Evolutionary conservation across 2,797 vertebrate genomes (phyloP).

Genomic region (Myotis vivesi): DNA sequence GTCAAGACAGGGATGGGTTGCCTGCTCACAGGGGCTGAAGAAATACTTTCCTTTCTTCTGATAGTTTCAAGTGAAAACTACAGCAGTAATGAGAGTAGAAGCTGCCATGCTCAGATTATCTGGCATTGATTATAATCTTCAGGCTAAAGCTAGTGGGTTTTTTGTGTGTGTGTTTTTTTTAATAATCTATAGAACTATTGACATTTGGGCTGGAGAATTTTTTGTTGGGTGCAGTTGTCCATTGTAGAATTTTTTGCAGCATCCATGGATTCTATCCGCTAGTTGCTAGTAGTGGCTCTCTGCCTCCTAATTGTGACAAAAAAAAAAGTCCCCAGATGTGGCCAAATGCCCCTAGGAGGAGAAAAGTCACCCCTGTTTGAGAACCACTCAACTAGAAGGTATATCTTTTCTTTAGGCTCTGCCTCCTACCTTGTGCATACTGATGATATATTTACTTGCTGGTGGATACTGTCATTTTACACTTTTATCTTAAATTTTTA

Average conservation of each 20-base stretch:
- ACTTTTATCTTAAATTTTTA: neutral
- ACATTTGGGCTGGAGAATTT: neutral
- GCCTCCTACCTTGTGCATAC: neutral
- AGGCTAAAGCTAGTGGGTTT: neutral
- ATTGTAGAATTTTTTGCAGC: neutral
- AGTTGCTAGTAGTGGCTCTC: neutral
- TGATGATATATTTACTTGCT: neutral
- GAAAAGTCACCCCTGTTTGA: neutral
- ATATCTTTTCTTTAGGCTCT: neutral
- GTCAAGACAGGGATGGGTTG: neutral
- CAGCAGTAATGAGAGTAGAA: neutral
- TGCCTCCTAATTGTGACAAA: neutral
- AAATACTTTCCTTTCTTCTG: conserved; percentile 8
- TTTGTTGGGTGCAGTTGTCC: neutral
- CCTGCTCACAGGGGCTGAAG: neutral
- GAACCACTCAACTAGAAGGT: neutral
- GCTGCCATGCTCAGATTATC: neutral
- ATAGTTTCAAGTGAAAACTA: neutral
- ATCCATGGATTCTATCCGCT: neutral
- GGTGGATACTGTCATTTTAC: neutral
- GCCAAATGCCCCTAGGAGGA: neutral
- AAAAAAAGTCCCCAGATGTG: neutral
- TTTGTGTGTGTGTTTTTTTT: too few species aligned
- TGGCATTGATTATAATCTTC: neutral
- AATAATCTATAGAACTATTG: neutral